Conservation (phyloP, 2,797 vertebrate genomes). For the Neoniphon sammara region DNA sequence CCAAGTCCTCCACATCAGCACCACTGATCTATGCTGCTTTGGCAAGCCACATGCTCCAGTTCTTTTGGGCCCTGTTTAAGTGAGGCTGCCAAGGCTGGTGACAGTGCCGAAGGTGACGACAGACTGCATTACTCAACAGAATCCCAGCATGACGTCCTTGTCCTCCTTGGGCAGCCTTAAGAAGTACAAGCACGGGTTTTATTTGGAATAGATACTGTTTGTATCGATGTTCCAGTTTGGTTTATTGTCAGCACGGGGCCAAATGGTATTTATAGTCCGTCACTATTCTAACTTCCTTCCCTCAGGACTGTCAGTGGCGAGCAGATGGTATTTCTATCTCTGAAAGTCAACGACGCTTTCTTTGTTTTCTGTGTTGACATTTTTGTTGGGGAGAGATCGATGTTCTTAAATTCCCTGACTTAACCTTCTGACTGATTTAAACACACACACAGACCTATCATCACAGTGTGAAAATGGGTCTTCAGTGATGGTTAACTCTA, state of each 20-base stretch:
- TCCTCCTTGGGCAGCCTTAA: conserved; percentile 42
- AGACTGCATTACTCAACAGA: conserved; percentile 48
- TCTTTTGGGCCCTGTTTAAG: background rate
- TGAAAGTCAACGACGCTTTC: conserved; percentile 50
- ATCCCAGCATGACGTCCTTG: conserved; percentile 47
- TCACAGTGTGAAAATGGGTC: no score
- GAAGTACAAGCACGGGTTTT: conserved; percentile 40
- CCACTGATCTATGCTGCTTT: conserved; percentile 33
- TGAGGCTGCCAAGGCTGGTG: conserved; percentile 49
- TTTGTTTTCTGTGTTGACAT: conserved; percentile 1
- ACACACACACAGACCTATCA: background rate
- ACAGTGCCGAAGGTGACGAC: conserved; percentile 54
- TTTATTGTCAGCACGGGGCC: conserved; percentile 54
- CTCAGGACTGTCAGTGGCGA: conserved; percentile 51
- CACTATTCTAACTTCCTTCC: conserved; percentile 46
- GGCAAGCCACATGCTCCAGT: conserved; percentile 2
- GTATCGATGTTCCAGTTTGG: conserved; percentile 62
- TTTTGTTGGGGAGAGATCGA: background rate
- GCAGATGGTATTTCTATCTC: conserved; percentile 57
- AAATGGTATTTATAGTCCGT: conserved; percentile 59
- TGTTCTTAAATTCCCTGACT: background rate
- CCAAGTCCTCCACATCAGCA: background rate
- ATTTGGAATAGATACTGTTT: conserved; percentile 58
- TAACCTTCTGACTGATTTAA: background rate
- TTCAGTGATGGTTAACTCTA: no score